Evolutionary conservation across 2,888 invertebrate species (phyloP).

Genomic region (Drosophila picticornis): DNA sequence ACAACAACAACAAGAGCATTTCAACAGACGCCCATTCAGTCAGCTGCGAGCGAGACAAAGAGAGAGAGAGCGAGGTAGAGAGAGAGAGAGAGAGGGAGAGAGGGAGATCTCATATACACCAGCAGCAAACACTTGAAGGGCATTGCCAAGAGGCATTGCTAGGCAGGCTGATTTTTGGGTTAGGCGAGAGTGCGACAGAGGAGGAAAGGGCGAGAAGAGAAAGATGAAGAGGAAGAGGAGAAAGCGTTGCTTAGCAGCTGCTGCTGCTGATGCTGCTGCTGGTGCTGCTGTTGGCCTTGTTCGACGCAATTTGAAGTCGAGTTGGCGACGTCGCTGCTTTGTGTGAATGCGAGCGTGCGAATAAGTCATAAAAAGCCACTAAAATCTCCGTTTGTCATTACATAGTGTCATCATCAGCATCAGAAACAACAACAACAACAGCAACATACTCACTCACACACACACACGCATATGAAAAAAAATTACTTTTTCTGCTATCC

Average conservation of each 20-base stretch:
- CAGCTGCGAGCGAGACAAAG: constrained; percentile 15
- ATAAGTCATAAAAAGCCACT: constrained; percentile 66
- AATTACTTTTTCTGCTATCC: constrained; percentile 21
- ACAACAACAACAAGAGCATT: constrained; percentile 36
- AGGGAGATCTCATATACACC: constrained; percentile 3
- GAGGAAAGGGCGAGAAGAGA: background rate
- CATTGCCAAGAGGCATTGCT: constrained; percentile 5
- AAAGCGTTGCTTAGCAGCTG: constrained; percentile 26
- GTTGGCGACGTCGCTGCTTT: constrained; percentile 45
- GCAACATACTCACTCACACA: constrained; percentile 8
- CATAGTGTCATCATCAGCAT: constrained; percentile 61
- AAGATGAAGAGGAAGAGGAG: background rate
- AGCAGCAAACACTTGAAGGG: constrained; percentile 10
- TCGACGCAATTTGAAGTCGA: constrained; percentile 65
- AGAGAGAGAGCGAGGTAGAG: background rate
- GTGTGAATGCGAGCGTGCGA: constrained; percentile 37
- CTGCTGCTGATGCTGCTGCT: constrained; percentile 18
- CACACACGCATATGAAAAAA: constrained; percentile 2
- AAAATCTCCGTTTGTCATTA: constrained; percentile 75
- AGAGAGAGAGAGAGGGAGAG: background rate
- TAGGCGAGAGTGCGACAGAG: background rate
- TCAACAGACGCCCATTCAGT: constrained; percentile 16
- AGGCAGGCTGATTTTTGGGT: constrained; percentile 2
- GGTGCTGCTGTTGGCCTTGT: constrained; percentile 44
- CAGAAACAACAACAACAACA: constrained; percentile 26